A percentile compares a stretch with the other conserved stretches of the same genome.
Conservation (phyloP, 2,113 vertebrate species). For the Fregetta grallaria region DNA sequence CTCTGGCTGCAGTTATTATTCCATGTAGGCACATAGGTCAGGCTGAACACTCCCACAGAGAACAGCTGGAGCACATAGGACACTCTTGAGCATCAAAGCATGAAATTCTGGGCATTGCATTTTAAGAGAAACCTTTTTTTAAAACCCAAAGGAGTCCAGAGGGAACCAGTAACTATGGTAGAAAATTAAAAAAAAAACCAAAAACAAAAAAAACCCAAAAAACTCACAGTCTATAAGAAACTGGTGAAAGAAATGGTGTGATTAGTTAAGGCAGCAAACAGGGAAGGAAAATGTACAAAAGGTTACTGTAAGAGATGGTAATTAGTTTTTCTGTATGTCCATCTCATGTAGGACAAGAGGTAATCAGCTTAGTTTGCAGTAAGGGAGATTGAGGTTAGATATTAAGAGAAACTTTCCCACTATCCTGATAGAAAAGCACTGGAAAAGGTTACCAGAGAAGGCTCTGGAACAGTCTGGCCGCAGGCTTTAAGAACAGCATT, state of each 20-base stretch:
- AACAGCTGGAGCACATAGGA: background rate
- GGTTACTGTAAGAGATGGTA: background rate
- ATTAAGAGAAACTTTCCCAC: conserved; percentile 49
- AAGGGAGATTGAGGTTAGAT: conserved; percentile 32
- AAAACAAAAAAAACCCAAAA: no score
- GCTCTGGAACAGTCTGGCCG: background rate
- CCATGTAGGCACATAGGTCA: background rate
- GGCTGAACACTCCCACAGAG: background rate
- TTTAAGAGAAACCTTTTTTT: background rate
- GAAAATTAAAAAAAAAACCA: background rate
- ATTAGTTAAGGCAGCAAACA: background rate
- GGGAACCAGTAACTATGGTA: background rate
- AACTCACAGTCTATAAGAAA: background rate
- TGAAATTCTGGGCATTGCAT: background rate
- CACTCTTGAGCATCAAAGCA: background rate
- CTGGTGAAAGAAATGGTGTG: background rate
- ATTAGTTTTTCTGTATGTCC: background rate
- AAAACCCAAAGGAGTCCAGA: background rate
- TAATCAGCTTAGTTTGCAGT: conserved; percentile 55
- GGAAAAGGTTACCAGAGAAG: background rate
- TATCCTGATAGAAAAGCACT: background rate
- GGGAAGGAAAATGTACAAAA: background rate
- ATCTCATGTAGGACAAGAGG: background rate
- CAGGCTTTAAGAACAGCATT: background rate
- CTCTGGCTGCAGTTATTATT: background rate